Evolutionary conservation across 2,113 vertebrate genomes (phyloP), one percentile per base, ranked within the genome.

Genomic region (Daubentonia madagascariensis): DNA sequence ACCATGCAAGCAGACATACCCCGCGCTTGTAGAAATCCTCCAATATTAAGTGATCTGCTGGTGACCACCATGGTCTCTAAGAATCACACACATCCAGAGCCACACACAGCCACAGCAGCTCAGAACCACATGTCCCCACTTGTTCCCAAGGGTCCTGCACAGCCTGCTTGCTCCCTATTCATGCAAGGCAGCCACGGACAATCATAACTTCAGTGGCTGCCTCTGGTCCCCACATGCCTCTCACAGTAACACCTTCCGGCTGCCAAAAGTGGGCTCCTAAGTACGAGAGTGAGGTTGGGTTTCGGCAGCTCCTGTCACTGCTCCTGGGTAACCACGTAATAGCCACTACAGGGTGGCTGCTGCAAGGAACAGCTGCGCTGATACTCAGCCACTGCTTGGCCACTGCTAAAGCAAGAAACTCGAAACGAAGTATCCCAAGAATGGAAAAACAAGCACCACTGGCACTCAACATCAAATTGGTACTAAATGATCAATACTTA

Each of bases 91-190:
- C 37, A 81, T 48, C 23, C 57, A 45, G 50, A 70, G 52, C 11
- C 23, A 75, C 50, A 14, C 4, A 20, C 0, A 30, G 57, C 37
- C 13, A 14, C 12, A 22, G 43, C 13, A 18, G 45, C 16, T 80
- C 78, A 95, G 70, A 30, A n/a, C 25, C 30, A 43, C 43, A 18
- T 4, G 32, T 12, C 10, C 80, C 57, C 17, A 10, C 1, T 45
- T 8, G 32, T 14, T 61, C 23, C 68, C 1, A 0, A 65, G 18
- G 37, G 0, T 22, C 40, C 35, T 7, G 25, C 1, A 0, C 16
- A 22, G 17, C 35, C 37, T 10, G 10, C 43, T 9, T 40, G 54
- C 45, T 40, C 70, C 35, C 75, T 59, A 10, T n/a, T 80, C 22
- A 57, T 25, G 1, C 48, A 78, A 59, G 40, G 50, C 28, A 32